Conservation (phyloP, 2,888 invertebrate genomes). For the Ptilodon capucinus region DNA sequence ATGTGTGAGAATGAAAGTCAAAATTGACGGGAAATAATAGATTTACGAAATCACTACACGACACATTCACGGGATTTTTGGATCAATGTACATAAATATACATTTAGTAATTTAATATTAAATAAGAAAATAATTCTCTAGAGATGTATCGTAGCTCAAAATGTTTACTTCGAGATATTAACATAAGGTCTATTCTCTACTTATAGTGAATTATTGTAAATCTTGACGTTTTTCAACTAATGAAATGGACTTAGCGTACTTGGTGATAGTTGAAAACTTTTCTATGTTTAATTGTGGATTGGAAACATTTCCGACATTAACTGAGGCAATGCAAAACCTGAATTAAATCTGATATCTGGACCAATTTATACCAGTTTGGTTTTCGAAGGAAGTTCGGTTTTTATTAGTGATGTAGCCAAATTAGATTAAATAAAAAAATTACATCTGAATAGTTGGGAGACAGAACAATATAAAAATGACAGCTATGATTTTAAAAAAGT, state of each 20-base stretch:
- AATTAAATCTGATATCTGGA: no score
- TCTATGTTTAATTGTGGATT: no score
- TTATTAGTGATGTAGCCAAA: no score
- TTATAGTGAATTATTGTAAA: constrained; percentile 48
- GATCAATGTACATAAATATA: constrained; percentile 77
- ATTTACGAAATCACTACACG: constrained; percentile 42
- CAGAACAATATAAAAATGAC: no score
- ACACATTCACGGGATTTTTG: constrained; percentile 61
- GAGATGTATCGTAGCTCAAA: constrained; percentile 72
- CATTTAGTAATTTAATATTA: constrained; percentile 56
- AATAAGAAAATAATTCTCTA: constrained; percentile 57
- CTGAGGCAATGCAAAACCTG: no score
- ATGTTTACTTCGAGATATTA: constrained; percentile 66
- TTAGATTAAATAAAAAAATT: no score
- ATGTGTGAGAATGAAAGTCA: constrained; percentile 42
- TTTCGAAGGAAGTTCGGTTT: no score
- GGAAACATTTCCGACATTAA: no score
- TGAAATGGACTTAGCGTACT: constrained; percentile 8
- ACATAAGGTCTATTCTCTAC: constrained; percentile 61
- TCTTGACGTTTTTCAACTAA: constrained; percentile 49
- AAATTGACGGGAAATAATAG: constrained; percentile 26
- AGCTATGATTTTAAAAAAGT: background rate
- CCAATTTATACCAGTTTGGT: no score
- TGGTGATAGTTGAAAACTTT: background rate
- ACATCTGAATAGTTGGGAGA: no score